A percentile compares a stretch with the other conserved stretches of the same genome.
Conservation (phyloP, 2,888 invertebrate genomes). For the Tigriopus californicus region DNA sequence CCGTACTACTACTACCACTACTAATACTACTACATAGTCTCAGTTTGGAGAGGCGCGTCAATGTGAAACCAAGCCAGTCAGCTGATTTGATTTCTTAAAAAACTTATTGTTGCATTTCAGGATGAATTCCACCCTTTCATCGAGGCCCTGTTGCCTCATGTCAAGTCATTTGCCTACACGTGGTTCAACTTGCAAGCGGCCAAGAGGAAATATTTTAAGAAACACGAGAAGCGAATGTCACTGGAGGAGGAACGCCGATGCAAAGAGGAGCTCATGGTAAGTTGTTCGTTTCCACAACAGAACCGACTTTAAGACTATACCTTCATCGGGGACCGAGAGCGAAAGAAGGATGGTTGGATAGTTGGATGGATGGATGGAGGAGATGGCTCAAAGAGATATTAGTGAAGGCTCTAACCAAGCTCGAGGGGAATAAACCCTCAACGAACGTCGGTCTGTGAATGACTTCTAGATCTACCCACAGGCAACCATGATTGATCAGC, state of each 20-base stretch:
- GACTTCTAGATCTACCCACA: no score
- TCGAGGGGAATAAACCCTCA: no score
- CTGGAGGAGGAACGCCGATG: conserved; percentile 96
- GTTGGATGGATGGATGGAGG: no score
- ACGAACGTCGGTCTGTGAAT: no score
- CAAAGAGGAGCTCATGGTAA: conserved; percentile 93
- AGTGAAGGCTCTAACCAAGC: no score
- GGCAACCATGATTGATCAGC: no score
- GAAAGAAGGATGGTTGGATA: no score
- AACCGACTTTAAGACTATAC: no score
- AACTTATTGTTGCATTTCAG: conserved; percentile 33
- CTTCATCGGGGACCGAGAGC: no score
- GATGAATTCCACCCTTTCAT: conserved; percentile 99
- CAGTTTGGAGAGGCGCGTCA: not conserved
- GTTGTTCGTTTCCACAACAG: no score
- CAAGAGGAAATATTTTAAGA: conserved; percentile 98
- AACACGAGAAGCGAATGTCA: conserved; percentile 98
- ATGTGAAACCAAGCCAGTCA: not conserved
- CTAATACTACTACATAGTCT: no score
- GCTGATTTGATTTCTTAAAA: not conserved
- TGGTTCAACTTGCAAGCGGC: conserved; percentile 99
- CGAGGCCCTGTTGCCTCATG: conserved; percentile 98
- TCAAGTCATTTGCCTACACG: conserved; percentile 99
- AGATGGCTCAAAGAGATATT: no score
- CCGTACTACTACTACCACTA: not conserved